These are phyloP conservation scores for Galeruca laticollis DNA, from an alignment of 2,888 invertebrate species.

Conservation along the genomic window DNA sequence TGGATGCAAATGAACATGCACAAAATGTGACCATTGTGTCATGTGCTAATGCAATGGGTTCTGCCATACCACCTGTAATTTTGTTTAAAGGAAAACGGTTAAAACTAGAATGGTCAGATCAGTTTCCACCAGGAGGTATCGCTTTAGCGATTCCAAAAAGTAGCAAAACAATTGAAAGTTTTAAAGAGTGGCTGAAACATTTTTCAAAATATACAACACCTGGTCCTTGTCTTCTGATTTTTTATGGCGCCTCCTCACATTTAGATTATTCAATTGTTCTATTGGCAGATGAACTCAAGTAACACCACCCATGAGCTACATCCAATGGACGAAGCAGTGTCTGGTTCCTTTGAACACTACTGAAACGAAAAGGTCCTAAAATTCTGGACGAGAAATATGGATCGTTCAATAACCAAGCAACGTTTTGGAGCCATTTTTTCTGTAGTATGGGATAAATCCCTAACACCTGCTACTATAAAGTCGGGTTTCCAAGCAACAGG, in stretches of 20 bases:
- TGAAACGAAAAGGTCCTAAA: no score
- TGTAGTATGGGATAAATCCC: conserved; percentile 19
- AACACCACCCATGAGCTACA: conserved; percentile 62
- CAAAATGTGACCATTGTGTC: conserved; percentile 31
- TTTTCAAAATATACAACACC: conserved; percentile 22
- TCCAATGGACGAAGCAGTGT: conserved; percentile 11
- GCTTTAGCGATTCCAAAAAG: conserved; percentile 16
- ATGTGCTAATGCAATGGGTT: conserved; percentile 56
- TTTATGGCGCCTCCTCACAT: conserved; percentile 24
- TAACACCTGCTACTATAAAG: no score
- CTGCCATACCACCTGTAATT: conserved; percentile 55
- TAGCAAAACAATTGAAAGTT: conserved; percentile 21
- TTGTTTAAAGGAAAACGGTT: conserved; percentile 53
- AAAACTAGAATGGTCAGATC: conserved; percentile 49
- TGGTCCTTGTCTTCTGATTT: conserved; percentile 18
- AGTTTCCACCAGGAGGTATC: conserved; percentile 50
- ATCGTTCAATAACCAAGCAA: conserved; percentile 11
- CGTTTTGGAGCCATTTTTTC: conserved; percentile 20
- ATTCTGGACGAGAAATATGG: conserved; percentile 16
- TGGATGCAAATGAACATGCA: conserved; percentile 56
- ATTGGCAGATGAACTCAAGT: no score
- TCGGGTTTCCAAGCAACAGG: no score
- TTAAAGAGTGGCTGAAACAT: conserved; percentile 20
- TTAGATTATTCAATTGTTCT: conserved; percentile 34
- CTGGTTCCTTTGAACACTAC: conserved; percentile 33